phyloP scores from a whole-genome alignment of 1,140 invertebrate genomes.

The Cotesia typhae region DNA sequence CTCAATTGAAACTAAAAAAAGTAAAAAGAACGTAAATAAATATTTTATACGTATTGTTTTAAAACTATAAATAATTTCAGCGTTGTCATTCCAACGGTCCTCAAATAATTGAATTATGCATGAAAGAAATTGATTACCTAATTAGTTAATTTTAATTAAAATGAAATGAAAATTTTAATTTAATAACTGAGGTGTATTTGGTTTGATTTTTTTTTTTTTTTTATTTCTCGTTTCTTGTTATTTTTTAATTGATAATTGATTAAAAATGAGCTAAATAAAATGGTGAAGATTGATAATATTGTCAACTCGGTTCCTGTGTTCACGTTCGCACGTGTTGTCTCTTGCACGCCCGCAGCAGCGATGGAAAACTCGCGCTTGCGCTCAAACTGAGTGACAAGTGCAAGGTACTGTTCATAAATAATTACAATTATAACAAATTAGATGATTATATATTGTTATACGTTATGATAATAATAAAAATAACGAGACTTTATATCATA shows the following conservation, averaged over 20 bases:
- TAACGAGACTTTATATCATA: not conserved
- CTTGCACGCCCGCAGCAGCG: constrained; percentile 58
- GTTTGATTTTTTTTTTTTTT: not conserved
- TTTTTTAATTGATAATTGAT: not conserved
- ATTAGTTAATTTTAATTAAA: not conserved
- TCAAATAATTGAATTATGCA: not conserved
- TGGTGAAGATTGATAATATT: constrained; percentile 40
- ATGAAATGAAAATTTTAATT: not conserved
- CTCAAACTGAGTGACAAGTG: constrained; percentile 71
- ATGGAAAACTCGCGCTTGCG: constrained; percentile 68
- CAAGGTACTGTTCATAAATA: constrained; percentile 67
- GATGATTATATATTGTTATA: constrained; percentile 4
- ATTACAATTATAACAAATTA: constrained; percentile 33
- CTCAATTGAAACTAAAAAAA: constrained; percentile 43
- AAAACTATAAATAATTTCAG: constrained; percentile 52
- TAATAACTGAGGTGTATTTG: not conserved
- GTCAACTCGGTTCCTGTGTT: constrained; percentile 66
- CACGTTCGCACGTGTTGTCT: constrained; percentile 61
- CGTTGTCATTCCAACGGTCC: constrained; percentile 54
- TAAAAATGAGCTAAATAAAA: constrained; percentile 13
- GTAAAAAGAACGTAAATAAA: constrained; percentile 53
- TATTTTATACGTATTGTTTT: constrained; percentile 63
- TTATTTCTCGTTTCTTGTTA: not conserved
- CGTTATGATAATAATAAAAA: constrained; percentile 7
- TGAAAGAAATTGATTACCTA: not conserved